Evolutionary conservation across 2,113 vertebrate species (phyloP), one percentile per base, ranked within the genome.

Genomic region (Alosa alosa): DNA sequence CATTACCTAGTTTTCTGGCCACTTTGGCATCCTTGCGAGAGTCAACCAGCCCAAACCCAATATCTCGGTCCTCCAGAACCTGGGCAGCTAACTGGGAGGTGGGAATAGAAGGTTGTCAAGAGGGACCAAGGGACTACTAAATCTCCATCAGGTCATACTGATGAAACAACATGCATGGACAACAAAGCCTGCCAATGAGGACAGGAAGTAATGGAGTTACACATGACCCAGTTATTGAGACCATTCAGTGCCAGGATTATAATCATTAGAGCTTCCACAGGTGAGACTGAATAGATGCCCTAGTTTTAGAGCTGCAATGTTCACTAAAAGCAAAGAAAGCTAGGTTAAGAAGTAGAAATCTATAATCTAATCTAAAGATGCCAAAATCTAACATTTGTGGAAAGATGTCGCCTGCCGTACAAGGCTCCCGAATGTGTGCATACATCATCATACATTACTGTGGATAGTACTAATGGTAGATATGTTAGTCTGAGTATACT

Each of bases 11-110:
- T 91, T 97, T 99, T 93, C 95, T 98, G 84, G 98, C 98, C 57
- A 99, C 96, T 88, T 98, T 99, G 87, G 95, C 94, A 47, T 98
- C 97, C 91, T 96, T 99, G 88, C 97, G 97, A 82, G 97, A 94
- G 92, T 99, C 98, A 72, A 99, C 95, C 95, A 97, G 96, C 68
- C 96, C 97, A 25, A 99, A 99, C 3, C 97, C 98, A 0, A 99
- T 97, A 86, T 96, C 96, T 90, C 96, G 97, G 88, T 97, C 94
- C 88, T 99, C 97, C 86, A 99, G 94, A 81, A 99, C 96, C 90
- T 99, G 98, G 87, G 97, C 98, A 22, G 97, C 96, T 78, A 99
- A 94, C 98, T 99, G 91, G 84, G 39, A 20, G 84, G 85, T 84
- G 78, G 89, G 60, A 83, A n/a, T n/a, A 64, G 60, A 9, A 20